These are phyloP conservation scores for Nyctalus aviator DNA, from an alignment of 2,797 vertebrate species.

Conservation along the genomic window DNA sequence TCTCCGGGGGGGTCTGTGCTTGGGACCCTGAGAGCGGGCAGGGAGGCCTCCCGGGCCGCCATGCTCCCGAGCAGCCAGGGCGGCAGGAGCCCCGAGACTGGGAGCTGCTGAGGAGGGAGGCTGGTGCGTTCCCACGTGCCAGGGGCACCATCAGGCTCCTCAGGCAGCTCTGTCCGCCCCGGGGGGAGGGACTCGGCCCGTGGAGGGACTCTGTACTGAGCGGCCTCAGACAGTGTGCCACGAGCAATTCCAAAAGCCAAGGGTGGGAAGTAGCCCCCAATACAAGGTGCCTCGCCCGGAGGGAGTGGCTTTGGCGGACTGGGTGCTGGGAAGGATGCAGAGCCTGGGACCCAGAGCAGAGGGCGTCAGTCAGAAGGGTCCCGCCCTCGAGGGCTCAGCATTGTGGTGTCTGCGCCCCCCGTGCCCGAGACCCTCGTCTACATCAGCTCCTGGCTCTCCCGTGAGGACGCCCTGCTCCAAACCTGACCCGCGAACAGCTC, in stretches of 20 bases:
- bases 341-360: background rate
- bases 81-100: background rate
- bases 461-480: rapidly evolving
- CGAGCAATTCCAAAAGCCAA: background rate
- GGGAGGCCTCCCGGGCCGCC: too few species aligned
- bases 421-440: too few species aligned
- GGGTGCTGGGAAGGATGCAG: too few species aligned
- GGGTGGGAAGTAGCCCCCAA: background rate
- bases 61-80: too few species aligned
- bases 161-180: too few species aligned
- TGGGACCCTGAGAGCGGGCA: too few species aligned
- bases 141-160: rapidly evolving
- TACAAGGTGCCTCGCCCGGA: rapidly evolving
- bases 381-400: background rate
- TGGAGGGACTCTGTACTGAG: too few species aligned
- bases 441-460: background rate
- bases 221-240: background rate
- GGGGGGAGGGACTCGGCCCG: too few species aligned
- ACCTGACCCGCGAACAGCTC: rapidly evolving
- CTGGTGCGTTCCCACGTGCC: rapidly evolving
- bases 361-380: background rate
- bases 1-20: too few species aligned
- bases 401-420: rapidly evolving
- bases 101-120: background rate
- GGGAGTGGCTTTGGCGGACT: rapidly evolving